Evolutionary conservation across 2,888 invertebrate species (phyloP).

Genomic region (Drosophila merina): DNA sequence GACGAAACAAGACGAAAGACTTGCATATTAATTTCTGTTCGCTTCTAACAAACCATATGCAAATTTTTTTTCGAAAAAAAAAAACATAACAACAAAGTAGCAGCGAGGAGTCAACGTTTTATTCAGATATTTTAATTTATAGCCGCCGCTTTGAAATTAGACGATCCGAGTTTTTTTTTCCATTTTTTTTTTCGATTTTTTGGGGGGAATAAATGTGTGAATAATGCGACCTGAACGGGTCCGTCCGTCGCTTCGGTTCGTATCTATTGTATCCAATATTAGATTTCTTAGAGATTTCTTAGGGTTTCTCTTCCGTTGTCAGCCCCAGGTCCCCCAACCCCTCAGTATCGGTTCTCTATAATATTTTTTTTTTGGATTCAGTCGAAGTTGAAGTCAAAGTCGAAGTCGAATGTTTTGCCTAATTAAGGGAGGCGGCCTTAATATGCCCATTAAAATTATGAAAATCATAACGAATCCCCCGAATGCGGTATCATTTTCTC

Average conservation of each 20-base stretch:
- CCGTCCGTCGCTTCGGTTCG: slow-evolving; percentile 56
- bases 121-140: slow-evolving; percentile 74
- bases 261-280: slow-evolving; percentile 40
- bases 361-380: neutral
- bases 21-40: slow-evolving; percentile 68
- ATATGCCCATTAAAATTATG: slow-evolving; percentile 76
- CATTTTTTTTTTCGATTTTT: neutral
- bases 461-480: slow-evolving; percentile 61
- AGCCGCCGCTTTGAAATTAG: slow-evolving; percentile 78
- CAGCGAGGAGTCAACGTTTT: slow-evolving; percentile 51
- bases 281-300: slow-evolving; percentile 20
- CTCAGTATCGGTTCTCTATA: slow-evolving; percentile 3
- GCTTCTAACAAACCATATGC: slow-evolving; percentile 52
- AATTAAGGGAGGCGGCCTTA: slow-evolving; percentile 75
- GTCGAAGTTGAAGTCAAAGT: slow-evolving; percentile 7
- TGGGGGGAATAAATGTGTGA: slow-evolving; percentile 68
- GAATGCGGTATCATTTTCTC: slow-evolving; percentile 41
- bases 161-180: slow-evolving; percentile 9
- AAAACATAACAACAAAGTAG: slow-evolving; percentile 37
- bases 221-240: slow-evolving; percentile 73
- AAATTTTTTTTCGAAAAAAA: slow-evolving; percentile 57
- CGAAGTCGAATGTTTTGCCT: slow-evolving; percentile 49
- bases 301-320: slow-evolving; percentile 17
- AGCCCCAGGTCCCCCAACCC: neutral
- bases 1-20: slow-evolving; percentile 62